A percentile compares a stretch with the other conserved stretches of the same genome.
Evolutionary conservation across 2,797 vertebrate genomes (phyloP).

Genomic region (Peromyscus nudipes): DNA sequence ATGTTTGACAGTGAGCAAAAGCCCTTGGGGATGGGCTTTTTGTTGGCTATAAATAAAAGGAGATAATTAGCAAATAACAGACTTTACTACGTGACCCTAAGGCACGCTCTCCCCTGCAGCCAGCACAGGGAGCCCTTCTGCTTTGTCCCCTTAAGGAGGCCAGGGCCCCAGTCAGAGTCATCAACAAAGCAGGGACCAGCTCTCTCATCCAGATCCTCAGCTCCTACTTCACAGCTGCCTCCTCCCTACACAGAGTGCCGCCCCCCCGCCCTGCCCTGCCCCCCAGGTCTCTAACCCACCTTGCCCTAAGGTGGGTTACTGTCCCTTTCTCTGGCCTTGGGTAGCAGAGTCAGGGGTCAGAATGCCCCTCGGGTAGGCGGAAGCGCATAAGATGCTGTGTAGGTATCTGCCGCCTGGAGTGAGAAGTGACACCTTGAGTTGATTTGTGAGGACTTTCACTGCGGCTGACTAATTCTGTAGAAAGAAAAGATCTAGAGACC

Average conservation of each 20-base stretch:
- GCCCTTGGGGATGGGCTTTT: not conserved
- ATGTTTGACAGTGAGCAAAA: not conserved
- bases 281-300: not conserved
- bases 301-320: not conserved
- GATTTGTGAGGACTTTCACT: not conserved
- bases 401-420: too few species aligned
- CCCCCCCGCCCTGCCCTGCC: not conserved
- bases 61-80: not conserved
- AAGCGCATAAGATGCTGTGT: accelerated
- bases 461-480: too few species aligned
- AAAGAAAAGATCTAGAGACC: not conserved
- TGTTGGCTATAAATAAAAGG: not conserved
- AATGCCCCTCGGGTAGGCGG: not conserved
- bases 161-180: not conserved
- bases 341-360: not conserved
- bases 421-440: not conserved
- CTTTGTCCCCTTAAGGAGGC: too few species aligned
- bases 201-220: not conserved
- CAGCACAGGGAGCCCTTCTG: not conserved
- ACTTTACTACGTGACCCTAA: not conserved
- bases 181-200: not conserved
- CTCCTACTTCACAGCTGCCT: not conserved
- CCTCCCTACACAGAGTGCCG: not conserved
- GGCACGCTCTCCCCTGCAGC: not conserved
- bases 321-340: not conserved